phyloP scores from a whole-genome alignment of 2,888 invertebrate species.

The Phymatocera aterrima region DNA sequence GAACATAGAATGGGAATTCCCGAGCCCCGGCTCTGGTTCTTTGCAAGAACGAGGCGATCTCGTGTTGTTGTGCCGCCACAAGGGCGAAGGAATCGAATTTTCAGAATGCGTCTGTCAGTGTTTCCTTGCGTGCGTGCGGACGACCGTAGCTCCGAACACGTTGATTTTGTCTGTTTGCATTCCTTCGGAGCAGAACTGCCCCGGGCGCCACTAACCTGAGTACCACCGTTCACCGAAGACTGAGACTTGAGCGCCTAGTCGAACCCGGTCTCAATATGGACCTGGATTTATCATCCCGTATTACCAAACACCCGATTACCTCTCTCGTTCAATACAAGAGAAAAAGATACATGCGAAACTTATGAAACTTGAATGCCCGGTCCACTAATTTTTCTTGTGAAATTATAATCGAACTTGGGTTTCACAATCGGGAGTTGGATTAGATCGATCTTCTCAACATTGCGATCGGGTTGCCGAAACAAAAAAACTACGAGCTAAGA shows the following conservation, averaged over 20 bases:
- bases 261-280: conserved; percentile 23
- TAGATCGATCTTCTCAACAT: too few relatives aligned
- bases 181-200: conserved; percentile 43
- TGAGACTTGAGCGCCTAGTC: conserved; percentile 20
- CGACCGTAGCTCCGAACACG: neutral
- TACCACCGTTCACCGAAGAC: conserved; percentile 39
- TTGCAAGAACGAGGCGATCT: neutral
- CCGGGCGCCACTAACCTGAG: conserved; percentile 48
- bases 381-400: too few relatives aligned
- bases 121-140: conserved; percentile 9
- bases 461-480: too few relatives aligned
- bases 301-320: neutral
- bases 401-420: too few relatives aligned
- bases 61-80: too few relatives aligned
- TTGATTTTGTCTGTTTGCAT: conserved; percentile 42
- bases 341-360: neutral
- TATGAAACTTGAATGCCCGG: too few relatives aligned
- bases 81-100: conserved; percentile 35
- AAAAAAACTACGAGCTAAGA: too few relatives aligned
- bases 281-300: conserved; percentile 27
- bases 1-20: too few relatives aligned
- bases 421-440: too few relatives aligned
- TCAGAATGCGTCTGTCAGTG: conserved; percentile 23
- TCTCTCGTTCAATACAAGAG: neutral
- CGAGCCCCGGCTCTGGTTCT: too few relatives aligned